These are phyloP conservation scores for Parazoanthus swiftii DNA, from an alignment of 92 coral and sea anemone species.

Conservation along the genomic window DNA sequence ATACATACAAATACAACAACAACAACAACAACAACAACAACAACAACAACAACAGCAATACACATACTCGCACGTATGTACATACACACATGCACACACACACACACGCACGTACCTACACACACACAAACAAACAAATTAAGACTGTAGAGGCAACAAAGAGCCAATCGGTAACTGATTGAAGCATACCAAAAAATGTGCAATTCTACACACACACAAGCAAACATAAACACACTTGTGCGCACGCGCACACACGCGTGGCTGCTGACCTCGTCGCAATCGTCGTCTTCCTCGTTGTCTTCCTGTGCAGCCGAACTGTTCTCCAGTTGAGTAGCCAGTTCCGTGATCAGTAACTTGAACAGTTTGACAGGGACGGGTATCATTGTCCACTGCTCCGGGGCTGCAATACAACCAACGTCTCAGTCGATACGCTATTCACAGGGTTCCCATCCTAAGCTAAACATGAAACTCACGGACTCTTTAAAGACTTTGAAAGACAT, in stretches of 20 bases:
- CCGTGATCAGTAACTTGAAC: slow-evolving; percentile 89
- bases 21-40: too few species aligned
- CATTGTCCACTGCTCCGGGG: slow-evolving; percentile 95
- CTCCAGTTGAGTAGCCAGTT: slow-evolving; percentile 77
- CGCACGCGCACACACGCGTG: not conserved
- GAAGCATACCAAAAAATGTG: not conserved
- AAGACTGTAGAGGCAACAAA: not conserved
- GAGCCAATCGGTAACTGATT: too few species aligned
- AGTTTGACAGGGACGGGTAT: slow-evolving; percentile 91
- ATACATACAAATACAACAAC: too few species aligned
- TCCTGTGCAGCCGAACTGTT: slow-evolving; percentile 62
- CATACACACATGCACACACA: not conserved
- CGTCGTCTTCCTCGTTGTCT: slow-evolving; percentile 72
- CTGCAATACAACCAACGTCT: slow-evolving; percentile 49
- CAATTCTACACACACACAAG: not conserved
- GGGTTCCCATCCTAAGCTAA: not conserved
- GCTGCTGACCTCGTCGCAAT: slow-evolving; percentile 70
- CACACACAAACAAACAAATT: not conserved
- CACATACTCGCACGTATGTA: too few species aligned
- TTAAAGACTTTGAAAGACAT: too few species aligned
- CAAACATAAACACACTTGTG: not conserved
- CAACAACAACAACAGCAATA: too few species aligned
- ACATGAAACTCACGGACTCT: too few species aligned
- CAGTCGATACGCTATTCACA: not conserved
- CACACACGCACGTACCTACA: not conserved